Conservation (phyloP, 1,140 invertebrate genomes). For the Drosophila obscura region DNA sequence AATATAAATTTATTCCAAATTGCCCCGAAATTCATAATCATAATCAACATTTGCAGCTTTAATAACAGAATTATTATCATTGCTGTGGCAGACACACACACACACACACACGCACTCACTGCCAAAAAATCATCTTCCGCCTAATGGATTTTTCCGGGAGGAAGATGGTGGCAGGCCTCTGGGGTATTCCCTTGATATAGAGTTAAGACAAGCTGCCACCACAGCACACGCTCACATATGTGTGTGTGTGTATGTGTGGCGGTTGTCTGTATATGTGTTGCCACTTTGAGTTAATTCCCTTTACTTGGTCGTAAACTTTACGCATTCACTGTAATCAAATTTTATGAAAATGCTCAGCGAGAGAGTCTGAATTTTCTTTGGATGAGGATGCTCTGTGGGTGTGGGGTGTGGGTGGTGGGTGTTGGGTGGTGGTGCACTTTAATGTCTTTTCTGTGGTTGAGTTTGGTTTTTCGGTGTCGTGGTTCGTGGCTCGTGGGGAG, state of each 20-base stretch:
- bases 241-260: slow-evolving; percentile 18
- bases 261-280: slow-evolving; percentile 19
- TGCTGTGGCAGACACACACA: not conserved
- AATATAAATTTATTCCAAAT: slow-evolving; percentile 14
- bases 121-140: slow-evolving; percentile 43
- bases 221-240: slow-evolving; percentile 31
- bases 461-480: slow-evolving; percentile 28
- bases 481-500: too few species aligned
- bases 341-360: slow-evolving; percentile 66
- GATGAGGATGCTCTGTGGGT: slow-evolving; percentile 7
- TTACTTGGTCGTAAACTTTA: slow-evolving; percentile 75
- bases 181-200: slow-evolving; percentile 31
- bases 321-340: slow-evolving; percentile 77
- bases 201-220: slow-evolving; percentile 42
- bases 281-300: slow-evolving; percentile 70
- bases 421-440: slow-evolving; percentile 33
- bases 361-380: slow-evolving; percentile 29
- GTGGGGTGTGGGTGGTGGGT: slow-evolving; percentile 4
- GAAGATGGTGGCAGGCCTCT: too few species aligned
- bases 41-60: slow-evolving; percentile 49
- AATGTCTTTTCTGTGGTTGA: slow-evolving; percentile 49
- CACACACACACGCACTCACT: not conserved
- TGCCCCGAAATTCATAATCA: slow-evolving; percentile 27
- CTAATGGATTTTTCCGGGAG: slow-evolving; percentile 51
- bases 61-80: slow-evolving; percentile 46